A percentile compares a stretch with the other conserved stretches of the same genome.
Conservation (phyloP, 1,140 invertebrate species). For the Aphidius ervi region DNA sequence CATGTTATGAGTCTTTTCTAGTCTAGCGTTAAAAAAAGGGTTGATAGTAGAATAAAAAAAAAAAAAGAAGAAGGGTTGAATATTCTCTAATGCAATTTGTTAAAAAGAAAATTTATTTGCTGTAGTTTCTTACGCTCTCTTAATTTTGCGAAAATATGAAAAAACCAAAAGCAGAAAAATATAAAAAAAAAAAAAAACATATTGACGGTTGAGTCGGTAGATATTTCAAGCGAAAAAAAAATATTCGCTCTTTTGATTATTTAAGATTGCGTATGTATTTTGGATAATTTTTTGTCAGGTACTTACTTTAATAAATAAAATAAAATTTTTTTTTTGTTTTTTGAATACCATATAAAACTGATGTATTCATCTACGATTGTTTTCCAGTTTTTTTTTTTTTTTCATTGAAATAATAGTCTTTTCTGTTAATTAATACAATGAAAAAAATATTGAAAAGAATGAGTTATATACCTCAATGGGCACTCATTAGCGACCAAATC, state of each 20-base stretch:
- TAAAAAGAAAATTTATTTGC: slow-evolving; percentile 12
- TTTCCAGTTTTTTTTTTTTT: too few relatives aligned
- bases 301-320: not conserved
- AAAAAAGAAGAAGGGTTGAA: too few relatives aligned
- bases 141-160: slow-evolving; percentile 32
- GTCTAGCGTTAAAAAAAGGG: too few relatives aligned
- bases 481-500: slow-evolving; percentile 28
- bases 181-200: slow-evolving; percentile 10
- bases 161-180: not conserved
- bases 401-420: slow-evolving; percentile 8
- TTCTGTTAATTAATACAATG: slow-evolving; percentile 31
- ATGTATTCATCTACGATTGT: not conserved
- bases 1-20: too few relatives aligned
- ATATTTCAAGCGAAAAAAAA: slow-evolving; percentile 36
- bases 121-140: slow-evolving; percentile 25
- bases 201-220: slow-evolving; percentile 29
- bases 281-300: not conserved
- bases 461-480: slow-evolving; percentile 28
- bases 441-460: slow-evolving; percentile 25
- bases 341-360: not conserved
- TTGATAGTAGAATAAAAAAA: too few relatives aligned
- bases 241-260: slow-evolving; percentile 41
- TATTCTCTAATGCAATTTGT: not conserved
- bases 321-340: too few relatives aligned
- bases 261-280: slow-evolving; percentile 29